Conservation (phyloP, 2,113 vertebrate species). For the Leptobrachium ailaonicum region DNA sequence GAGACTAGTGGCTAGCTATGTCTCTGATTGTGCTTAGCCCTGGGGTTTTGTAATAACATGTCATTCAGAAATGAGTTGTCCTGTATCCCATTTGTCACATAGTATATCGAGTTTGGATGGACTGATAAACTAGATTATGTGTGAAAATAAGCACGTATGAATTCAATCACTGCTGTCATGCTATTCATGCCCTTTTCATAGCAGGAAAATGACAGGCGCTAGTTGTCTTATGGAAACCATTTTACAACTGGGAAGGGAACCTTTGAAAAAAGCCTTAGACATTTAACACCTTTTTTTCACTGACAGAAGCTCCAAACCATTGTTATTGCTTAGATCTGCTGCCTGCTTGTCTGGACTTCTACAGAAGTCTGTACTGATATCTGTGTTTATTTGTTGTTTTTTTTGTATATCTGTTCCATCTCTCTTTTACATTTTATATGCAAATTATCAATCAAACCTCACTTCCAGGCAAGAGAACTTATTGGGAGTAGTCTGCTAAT, state of each 20-base stretch:
- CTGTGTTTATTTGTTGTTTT: too few relatives aligned
- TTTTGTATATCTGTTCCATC: too few relatives aligned
- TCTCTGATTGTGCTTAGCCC: neutral
- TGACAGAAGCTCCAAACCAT: slow-evolving; percentile 2
- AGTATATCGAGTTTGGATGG: slow-evolving; percentile 29
- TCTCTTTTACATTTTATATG: too few relatives aligned
- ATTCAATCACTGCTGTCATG: slow-evolving; percentile 39
- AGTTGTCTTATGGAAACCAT: slow-evolving; percentile 28
- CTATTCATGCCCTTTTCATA: slow-evolving; percentile 38
- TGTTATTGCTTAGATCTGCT: neutral
- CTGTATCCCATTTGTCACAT: slow-evolving; percentile 33
- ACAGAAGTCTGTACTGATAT: neutral
- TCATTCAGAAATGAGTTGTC: slow-evolving; percentile 30
- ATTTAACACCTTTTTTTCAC: slow-evolving; percentile 37
- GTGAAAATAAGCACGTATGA: slow-evolving; percentile 32
- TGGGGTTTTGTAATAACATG: slow-evolving; percentile 37
- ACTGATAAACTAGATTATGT: slow-evolving; percentile 41
- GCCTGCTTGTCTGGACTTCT: neutral
- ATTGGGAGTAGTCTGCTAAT: too few relatives aligned
- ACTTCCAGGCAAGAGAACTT: too few relatives aligned
- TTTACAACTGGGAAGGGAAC: slow-evolving; percentile 35
- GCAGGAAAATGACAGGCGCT: slow-evolving; percentile 34
- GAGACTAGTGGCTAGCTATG: neutral
- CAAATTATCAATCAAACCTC: too few relatives aligned
- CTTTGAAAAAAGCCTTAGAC: slow-evolving; percentile 9